These are phyloP conservation scores for Andricus quercusramuli DNA, from an alignment of 2,888 invertebrate genomes.

Conservation along the genomic window DNA sequence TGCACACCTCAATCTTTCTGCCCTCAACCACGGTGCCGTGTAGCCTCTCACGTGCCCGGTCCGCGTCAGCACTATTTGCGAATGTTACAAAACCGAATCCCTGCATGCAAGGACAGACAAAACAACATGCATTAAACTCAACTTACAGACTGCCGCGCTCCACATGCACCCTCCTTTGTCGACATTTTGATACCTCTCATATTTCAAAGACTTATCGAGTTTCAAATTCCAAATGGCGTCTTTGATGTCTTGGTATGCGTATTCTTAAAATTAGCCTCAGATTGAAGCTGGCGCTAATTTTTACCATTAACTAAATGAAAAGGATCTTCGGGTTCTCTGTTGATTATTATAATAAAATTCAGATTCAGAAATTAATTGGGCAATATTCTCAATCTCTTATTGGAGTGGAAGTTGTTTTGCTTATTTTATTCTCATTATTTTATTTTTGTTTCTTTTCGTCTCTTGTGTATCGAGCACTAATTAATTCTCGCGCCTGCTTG, in stretches of 20 bases:
- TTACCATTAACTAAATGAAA: not conserved
- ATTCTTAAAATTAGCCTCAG: not conserved
- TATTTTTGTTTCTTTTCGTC: not conserved
- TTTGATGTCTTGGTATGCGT: not conserved
- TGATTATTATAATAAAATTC: not conserved
- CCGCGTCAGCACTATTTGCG: constrained; percentile 99
- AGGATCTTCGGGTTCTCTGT: not conserved
- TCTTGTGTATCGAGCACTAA: not conserved
- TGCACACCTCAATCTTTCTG: constrained; percentile 99
- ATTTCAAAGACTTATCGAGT: constrained; percentile 16
- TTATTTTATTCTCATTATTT: not conserved
- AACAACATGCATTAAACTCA: constrained; percentile 91
- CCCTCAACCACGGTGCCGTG: constrained; percentile 99
- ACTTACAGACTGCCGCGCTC: constrained; percentile 78
- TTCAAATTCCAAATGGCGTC: not conserved
- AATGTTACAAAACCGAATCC: constrained; percentile 99
- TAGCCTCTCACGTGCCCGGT: constrained; percentile 99
- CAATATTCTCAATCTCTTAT: not conserved
- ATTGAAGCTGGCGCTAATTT: not conserved
- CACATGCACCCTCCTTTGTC: constrained; percentile 57
- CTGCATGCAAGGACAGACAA: constrained; percentile 98
- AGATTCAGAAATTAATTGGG: not conserved
- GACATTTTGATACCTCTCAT: constrained; percentile 48
- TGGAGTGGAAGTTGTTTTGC: not conserved
- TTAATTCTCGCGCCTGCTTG: not conserved